Conservation (phyloP, 2,888 invertebrate species). For the Eilema depressum region DNA sequence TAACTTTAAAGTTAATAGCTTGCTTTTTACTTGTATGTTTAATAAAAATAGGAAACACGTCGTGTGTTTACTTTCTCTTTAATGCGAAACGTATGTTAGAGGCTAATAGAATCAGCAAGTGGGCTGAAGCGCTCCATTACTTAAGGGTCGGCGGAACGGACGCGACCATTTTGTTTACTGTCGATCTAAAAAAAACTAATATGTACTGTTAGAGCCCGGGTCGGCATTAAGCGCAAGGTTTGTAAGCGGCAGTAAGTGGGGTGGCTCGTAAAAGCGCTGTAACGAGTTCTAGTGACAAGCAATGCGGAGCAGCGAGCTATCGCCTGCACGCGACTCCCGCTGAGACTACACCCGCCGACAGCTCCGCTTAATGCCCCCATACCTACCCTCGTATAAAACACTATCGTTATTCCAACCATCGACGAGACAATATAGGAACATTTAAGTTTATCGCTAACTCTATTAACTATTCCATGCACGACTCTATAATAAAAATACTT, state of each 20-base stretch:
- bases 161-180: constrained; percentile 60
- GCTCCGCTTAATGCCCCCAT: constrained; percentile 47
- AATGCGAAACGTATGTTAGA: constrained; percentile 64
- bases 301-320: constrained; percentile 64
- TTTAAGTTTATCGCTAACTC: not conserved
- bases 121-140: constrained; percentile 61
- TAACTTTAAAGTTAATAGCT: constrained; percentile 53
- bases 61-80: constrained; percentile 54
- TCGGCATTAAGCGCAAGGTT: constrained; percentile 76
- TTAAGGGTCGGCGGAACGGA: constrained; percentile 44
- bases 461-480: constrained; percentile 3
- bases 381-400: constrained; percentile 32
- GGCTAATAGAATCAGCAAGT: constrained; percentile 68
- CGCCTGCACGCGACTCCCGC: constrained; percentile 72
- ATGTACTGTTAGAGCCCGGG: constrained; percentile 60
- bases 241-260: constrained; percentile 66
- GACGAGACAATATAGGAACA: not conserved
- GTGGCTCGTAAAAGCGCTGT: constrained; percentile 73
- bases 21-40: constrained; percentile 4
- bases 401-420: constrained; percentile 26
- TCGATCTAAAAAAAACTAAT: constrained; percentile 70
- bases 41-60: constrained; percentile 32
- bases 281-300: constrained; percentile 66
- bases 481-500: not conserved
- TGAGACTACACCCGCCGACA: constrained; percentile 56